phyloP scores from a whole-genome alignment of 2,888 invertebrate genomes.

The Mylabris sibirica region DNA sequence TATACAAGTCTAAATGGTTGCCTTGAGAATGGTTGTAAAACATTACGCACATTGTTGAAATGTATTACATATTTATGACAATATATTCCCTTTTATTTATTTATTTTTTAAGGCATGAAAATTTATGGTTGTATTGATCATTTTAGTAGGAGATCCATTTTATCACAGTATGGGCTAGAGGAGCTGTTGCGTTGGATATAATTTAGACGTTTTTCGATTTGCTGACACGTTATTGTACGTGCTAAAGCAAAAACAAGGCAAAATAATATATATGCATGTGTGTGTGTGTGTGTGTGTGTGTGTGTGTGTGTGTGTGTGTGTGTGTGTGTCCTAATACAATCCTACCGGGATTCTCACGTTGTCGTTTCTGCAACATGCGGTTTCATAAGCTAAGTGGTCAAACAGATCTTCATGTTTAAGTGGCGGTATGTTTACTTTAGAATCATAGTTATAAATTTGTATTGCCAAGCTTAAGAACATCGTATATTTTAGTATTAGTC shows the following conservation, averaged over 20 bases:
- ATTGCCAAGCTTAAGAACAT: conserved; percentile 47
- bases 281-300: background rate
- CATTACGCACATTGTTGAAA: background rate
- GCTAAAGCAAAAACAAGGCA: background rate
- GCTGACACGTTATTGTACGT: conserved; percentile 1
- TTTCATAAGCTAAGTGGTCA: conserved; percentile 45
- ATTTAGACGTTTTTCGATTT: background rate
- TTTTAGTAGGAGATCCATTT: background rate
- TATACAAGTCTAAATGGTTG: background rate
- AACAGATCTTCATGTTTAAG: conserved; percentile 49
- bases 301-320: background rate
- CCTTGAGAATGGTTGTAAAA: background rate
- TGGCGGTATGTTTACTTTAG: conserved; percentile 49
- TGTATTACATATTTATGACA: background rate
- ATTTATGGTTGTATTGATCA: background rate
- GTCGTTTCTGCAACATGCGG: conserved; percentile 40
- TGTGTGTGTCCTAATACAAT: background rate
- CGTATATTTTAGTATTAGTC: conserved; percentile 50
- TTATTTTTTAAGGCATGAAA: background rate
- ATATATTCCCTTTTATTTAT: background rate
- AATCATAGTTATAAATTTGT: conserved; percentile 51
- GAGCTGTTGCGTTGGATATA: background rate
- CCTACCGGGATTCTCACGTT: conserved; percentile 18
- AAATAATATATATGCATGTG: background rate
- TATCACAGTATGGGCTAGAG: background rate